Conservation (phyloP, 2,113 vertebrate genomes). For the Hydropotes inermis region DNA sequence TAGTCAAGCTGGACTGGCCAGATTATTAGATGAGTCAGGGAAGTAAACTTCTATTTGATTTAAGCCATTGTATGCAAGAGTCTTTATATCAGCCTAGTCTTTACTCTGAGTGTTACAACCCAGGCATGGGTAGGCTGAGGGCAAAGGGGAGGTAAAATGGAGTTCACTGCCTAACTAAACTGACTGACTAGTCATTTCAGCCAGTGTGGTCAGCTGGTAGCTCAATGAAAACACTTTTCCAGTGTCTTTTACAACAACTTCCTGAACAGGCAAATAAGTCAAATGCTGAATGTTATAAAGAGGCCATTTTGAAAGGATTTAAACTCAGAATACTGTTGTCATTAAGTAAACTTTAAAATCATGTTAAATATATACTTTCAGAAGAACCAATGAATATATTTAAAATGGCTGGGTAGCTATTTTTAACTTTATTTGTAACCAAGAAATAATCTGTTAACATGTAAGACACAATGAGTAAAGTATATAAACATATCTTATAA, state of each 20-base stretch:
- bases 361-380: not conserved
- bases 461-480: not conserved
- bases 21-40: not conserved
- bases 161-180: not conserved
- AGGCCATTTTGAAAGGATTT: not conserved
- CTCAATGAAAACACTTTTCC: not conserved
- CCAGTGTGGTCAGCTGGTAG: not conserved
- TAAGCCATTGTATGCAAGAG: not conserved
- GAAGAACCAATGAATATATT: not conserved
- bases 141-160: too few relatives aligned
- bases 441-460: not conserved
- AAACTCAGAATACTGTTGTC: not conserved
- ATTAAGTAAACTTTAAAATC: not conserved
- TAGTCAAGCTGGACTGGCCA: not conserved
- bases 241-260: not conserved
- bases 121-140: not conserved
- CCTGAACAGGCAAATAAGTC: not conserved
- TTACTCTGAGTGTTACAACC: not conserved
- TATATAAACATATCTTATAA: not conserved
- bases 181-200: not conserved
- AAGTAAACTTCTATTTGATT: not conserved
- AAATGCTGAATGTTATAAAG: not conserved
- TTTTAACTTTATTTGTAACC: conserved; percentile 26
- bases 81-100: not conserved
- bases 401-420: not conserved